Conservation (phyloP, 2,888 invertebrate species). For the Calliphora vomitoria region DNA sequence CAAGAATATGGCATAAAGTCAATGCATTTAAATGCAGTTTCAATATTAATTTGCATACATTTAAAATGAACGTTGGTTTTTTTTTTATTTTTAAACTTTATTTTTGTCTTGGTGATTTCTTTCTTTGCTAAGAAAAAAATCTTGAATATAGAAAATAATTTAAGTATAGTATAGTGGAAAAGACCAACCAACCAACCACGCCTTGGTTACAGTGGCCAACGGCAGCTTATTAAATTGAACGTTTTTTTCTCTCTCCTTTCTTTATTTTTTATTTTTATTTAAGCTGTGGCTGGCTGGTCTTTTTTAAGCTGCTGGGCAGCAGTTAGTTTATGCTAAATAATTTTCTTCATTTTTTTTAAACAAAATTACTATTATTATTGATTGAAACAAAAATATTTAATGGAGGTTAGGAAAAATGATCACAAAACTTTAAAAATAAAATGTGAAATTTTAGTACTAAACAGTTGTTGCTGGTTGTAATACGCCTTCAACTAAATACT, state of each 20-base stretch:
- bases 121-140: constrained; percentile 57
- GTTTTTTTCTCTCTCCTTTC: constrained; percentile 31
- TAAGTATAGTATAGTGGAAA: constrained; percentile 69
- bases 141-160: constrained; percentile 71
- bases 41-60: constrained; percentile 81
- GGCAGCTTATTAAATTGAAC: constrained; percentile 75
- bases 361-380: constrained; percentile 71
- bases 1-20: constrained; percentile 79
- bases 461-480: constrained; percentile 61
- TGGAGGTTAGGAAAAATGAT: constrained; percentile 60
- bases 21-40: constrained; percentile 79
- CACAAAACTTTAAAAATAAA: constrained; percentile 57
- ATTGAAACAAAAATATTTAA: constrained; percentile 53
- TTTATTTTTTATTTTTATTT: constrained; percentile 28
- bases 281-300: constrained; percentile 20
- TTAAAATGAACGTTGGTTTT: constrained; percentile 69
- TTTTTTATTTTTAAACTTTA: constrained; percentile 35
- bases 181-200: constrained; percentile 73
- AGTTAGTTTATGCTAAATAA: constrained; percentile 64
- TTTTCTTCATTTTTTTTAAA: constrained; percentile 56
- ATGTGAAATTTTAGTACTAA: constrained; percentile 73
- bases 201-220: constrained; percentile 78
- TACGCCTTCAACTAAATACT: constrained; percentile 53
- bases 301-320: constrained; percentile 72
- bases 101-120: constrained; percentile 52